These are phyloP conservation scores for Chloropsis cyanopogon DNA, from an alignment of 2,113 vertebrate genomes.

Conservation along the genomic window DNA sequence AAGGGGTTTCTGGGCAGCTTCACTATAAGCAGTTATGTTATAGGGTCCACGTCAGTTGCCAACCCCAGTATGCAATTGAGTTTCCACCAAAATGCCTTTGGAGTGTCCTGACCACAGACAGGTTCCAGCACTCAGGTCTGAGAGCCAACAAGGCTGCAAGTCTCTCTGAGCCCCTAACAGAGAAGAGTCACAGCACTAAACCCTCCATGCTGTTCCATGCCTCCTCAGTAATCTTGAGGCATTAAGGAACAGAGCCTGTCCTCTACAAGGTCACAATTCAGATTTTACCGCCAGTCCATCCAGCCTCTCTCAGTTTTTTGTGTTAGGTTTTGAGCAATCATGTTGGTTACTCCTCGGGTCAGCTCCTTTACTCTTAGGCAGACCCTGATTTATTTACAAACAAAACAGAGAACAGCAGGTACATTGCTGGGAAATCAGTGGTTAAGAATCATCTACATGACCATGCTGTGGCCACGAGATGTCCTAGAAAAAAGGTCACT, in stretches of 20 bases:
- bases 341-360: neutral
- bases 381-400: neutral
- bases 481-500: slow-evolving; percentile 30
- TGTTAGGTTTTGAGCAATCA: neutral
- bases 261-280: neutral
- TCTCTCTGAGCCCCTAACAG: neutral
- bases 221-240: neutral
- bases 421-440: neutral
- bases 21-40: neutral
- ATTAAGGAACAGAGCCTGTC: neutral
- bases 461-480: neutral
- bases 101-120: neutral
- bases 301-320: neutral
- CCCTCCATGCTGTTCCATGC: neutral
- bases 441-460: neutral
- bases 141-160: neutral
- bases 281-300: neutral
- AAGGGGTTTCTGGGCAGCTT: neutral
- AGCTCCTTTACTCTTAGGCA: neutral
- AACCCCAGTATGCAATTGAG: neutral
- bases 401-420: neutral
- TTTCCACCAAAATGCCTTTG: neutral
- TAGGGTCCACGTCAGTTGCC: neutral
- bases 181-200: neutral
- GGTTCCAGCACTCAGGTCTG: neutral